Base-by-base conservation (phyloP, 92 coral and sea anemone genomes). In the Epizoanthus fatuus region DNA sequence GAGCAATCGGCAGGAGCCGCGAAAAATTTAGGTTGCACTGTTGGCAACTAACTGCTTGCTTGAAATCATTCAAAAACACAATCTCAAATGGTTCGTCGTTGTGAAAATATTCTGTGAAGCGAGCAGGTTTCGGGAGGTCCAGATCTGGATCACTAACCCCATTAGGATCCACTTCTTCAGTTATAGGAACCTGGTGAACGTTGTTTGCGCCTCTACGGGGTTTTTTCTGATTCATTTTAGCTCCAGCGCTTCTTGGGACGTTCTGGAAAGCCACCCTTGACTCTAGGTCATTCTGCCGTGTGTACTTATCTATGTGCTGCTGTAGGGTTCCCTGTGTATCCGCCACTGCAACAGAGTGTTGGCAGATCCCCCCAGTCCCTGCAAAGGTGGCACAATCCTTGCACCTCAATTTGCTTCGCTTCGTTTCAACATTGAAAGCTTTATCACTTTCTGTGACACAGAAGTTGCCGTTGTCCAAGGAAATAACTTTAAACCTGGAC, bases 51-150 rank as follows among this genome's bases (percentile, higher is more conserved):
- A 45, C 58, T 55, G 92, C 89, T 6, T 74, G 60, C 22, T 54
- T 56, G 69, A 65, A 32, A 63, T 89, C 75, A 39, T 54, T 52
- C 16, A 69, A 63, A 49, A 89, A 84, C 1, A 59, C 81, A 62
- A 77, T 58, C 32, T 67, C 67, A 70, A 89, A 84, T 5, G 84
- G 81, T 6, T 89, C 71, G 72, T 84, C 81, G 75, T 84, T 85
- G 51, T 89, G 89, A 55, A 68, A 85, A 71, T 44, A 51, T 14
- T 84, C 51, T 4, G 83, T 74, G 25, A 84, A 84, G 10, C 74
- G 88, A 16, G 62, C 65, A 49, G 52, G 68, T 51, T 84, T 84
- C 20, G 81, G 88, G 10, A 51, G 13, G 47, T 84, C 83, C 1
- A 74, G 84, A 74, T 84, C 88, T 4, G 88, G 83, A 84, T 74